These are phyloP conservation scores for Laspeyria flexula DNA, from an alignment of 2,888 invertebrate species.

Conservation along the genomic window DNA sequence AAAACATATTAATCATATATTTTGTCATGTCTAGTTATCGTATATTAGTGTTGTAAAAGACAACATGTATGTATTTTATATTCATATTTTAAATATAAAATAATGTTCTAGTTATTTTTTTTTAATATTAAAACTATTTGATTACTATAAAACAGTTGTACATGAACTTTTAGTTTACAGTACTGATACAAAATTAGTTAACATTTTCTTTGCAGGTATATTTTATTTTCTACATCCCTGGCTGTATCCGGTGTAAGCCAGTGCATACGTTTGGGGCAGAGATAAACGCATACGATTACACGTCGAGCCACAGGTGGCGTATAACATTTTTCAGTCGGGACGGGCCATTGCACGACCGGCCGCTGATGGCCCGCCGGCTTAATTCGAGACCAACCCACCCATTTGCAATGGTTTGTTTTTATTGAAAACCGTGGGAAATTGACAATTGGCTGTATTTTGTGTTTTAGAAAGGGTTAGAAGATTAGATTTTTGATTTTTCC, in stretches of 20 bases:
- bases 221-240: constrained; percentile 57
- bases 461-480: constrained; percentile 41
- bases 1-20: too few species aligned
- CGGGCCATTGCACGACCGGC: constrained; percentile 60
- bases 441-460: constrained; percentile 42
- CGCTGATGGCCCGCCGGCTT: constrained; percentile 63
- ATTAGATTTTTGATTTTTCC: constrained; percentile 16
- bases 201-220: too few species aligned
- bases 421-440: constrained; percentile 74
- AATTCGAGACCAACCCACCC: constrained; percentile 72
- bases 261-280: constrained; percentile 72
- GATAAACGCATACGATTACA: constrained; percentile 85
- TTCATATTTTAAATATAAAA: too few species aligned
- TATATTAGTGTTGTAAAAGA: too few species aligned
- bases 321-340: constrained; percentile 83
- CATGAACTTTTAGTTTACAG: too few species aligned
- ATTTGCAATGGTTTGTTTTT: constrained; percentile 75
- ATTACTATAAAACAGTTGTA: too few species aligned
- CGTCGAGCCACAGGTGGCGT: constrained; percentile 82
- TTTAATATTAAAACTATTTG: too few species aligned
- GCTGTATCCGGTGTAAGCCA: constrained; percentile 47
- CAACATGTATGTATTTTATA: too few species aligned
- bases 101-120: too few species aligned
- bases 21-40: too few species aligned
- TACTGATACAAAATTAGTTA: too few species aligned